Evolutionary conservation across 2,113 vertebrate genomes (phyloP), one percentile per base, ranked within the genome.

Genomic region (Desmodus rotundus): DNA sequence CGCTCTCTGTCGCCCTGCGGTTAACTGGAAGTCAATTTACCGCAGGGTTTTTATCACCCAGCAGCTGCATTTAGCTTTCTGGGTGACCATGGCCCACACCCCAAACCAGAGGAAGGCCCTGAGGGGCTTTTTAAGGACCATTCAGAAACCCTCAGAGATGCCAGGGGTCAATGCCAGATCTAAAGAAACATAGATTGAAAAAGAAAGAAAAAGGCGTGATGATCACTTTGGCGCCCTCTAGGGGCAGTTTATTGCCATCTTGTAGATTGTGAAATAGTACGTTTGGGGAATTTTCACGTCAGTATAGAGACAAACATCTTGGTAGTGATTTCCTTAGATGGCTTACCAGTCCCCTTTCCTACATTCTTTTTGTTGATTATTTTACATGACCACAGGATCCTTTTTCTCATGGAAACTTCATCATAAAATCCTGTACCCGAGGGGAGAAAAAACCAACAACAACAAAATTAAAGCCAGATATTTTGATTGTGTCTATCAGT

Each of bases 321-420:
- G 91, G 95, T 77, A 97, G 93, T 16, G 19, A 97, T 96, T 94
- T 95, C 97, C 96, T 97, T 76, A 92, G 90, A 91, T 7, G 88
- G 93, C 93, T 96, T 85, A 97, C 97, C 94, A 97, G 91, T 89
- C 78, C 85, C 86, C 91, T 92, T 94, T 86, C 50, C 95, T 90
- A 73, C 94, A 96, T 97, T 97, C 94, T 90, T 93, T 65, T 43
- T 84, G 84, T 89, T 97, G 96, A 97, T 97, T 96, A 97, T 96
- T 97, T 97, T 96, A 97, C 93, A 96, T 88, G 87, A 97, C 97
- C 96, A 45, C 97, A 97, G 84, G 81, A 95, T 95, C 96, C 54
- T 89, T 96, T 95, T 96, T 97, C 96, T 98, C 97, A 98, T 96
- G 97, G 97, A 97, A 97, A 97, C 93, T 95, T 96, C 97, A 97